A percentile compares a stretch with the other conserved stretches of the same genome.
phyloP scores from a whole-genome alignment of 2,113 vertebrate species.

The Bucco capensis region DNA sequence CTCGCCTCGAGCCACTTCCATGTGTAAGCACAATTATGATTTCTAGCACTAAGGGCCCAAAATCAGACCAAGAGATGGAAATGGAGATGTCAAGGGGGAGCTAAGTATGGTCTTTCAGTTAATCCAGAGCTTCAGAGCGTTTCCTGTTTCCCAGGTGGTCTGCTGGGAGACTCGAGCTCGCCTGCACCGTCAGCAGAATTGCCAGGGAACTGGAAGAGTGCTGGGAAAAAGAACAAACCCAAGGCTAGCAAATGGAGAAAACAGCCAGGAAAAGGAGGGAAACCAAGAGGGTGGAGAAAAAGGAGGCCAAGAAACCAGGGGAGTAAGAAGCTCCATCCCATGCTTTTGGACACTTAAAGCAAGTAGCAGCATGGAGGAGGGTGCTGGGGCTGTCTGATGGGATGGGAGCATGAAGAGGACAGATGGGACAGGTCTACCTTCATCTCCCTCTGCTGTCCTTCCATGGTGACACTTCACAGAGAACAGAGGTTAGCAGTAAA shows the following conservation, averaged over 20 bases:
- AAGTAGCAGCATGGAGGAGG: not conserved
- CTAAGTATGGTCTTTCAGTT: constrained; percentile 2
- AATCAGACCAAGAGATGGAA: constrained; percentile 11
- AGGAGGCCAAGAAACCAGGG: not conserved
- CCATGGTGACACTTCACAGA: not conserved
- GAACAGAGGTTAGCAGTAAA: not conserved
- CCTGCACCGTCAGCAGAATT: constrained; percentile 21
- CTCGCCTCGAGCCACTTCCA: not conserved
- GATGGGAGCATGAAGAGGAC: not conserved
- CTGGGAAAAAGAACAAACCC: not conserved
- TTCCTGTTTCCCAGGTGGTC: constrained; percentile 60
- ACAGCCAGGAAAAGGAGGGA: not conserved
- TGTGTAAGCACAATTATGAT: not conserved
- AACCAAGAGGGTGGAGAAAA: not conserved
- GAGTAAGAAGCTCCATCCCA: not conserved
- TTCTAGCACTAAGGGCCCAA: not conserved
- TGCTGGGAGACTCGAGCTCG: not conserved
- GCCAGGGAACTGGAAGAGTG: not conserved
- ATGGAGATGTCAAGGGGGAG: constrained; percentile 34
- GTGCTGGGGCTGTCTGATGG: not conserved
- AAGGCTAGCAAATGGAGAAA: not conserved
- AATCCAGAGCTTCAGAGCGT: not conserved
- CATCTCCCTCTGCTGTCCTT: not conserved
- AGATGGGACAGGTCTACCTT: accelerated
- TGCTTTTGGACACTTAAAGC: not conserved